Base-by-base conservation (phyloP, 2,888 invertebrate genomes). In the Conops quadrifasciatus region DNA sequence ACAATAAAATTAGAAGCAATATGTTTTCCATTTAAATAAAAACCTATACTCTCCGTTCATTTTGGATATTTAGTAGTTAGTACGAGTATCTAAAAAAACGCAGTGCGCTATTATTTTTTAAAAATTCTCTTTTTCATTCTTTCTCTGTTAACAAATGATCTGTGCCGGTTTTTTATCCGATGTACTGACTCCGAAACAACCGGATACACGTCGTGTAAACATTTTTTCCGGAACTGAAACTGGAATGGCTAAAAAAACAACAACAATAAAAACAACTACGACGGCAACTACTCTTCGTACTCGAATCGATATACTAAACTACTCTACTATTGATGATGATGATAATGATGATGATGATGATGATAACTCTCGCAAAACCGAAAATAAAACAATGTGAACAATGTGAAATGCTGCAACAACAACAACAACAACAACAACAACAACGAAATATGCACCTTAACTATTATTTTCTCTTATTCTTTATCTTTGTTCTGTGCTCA, bases 271-370 rank as follows among this genome's bases (percentile, higher is more conserved):
- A 70, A 71, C 67, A 67, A 64, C 69, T 67, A 60, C 67, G 72
- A 68, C 71, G 58, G 63, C 71, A 75, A 75, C 75, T 72, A 72
- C 72, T 75, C 74, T 13, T 58, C 72, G 73, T 62, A 69, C 72
- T 74, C 75, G 73, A 75, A 77, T 76, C 76, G 75, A 74, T n/a
- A 72, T 75, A 74, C 73, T 76, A 75, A 76, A 76, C 75, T 74
- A 72, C 75, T 74, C 56, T 56, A 24, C 56, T 4, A 30, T 43
- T 45, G 47, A 74, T 74, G 77, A 75, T 74, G 74, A 72, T 76
- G 75, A 76, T 76, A 77, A 77, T 77, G 77, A 77, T 63, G 47
- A 73, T 74, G 77, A 75, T 74, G 74, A 72, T 75, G 75, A 76
- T 76, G 77, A 77, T 77, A 77, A 77, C 77, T 76, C 74, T 70